Evolutionary conservation across 1,140 invertebrate species (phyloP), one percentile per base, ranked within the genome.

Genomic region (Brachystomella parvula): DNA sequence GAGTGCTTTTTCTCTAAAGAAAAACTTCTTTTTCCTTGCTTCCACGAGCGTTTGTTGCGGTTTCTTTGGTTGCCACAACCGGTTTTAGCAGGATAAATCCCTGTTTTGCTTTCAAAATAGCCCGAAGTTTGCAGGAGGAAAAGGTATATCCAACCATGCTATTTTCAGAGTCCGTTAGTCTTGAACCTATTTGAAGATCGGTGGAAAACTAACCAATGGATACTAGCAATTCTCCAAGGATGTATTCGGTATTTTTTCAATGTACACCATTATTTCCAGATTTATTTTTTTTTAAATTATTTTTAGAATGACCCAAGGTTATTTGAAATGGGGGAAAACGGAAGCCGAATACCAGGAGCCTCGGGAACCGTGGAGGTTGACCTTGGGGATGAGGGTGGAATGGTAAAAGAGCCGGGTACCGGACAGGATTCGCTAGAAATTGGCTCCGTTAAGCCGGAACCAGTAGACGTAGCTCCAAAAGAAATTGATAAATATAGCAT

Each of bases 261-360:
- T 39, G 35, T 39, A 19, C 35, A n/a, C 35, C 6, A 39, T 9
- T 39, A 19, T 39, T 47, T 47, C 6, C 21, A 24, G 28, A 63
- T 26, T 31, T 32, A 64, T 39, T 64, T 33, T 56, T 64, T n/a
- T 15, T 24, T 53, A 17, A 15, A 53, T 39, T 53, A 24, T 15
- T 53, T 26, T 17, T 19, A 53, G 49, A 53, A 24, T 53, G 6
- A 15, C 24, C 49, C 21, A 53, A 9, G 21, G 21, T 24, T 26
- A 26, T 6, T 53, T 3, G 49, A 53, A 53, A 15, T 9, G 9
- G 21, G 24, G 15, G 24, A 15, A 15, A 19, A 6, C 15, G 49
- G 49, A 24, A 26, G 9, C 9, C n/a, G 9, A 12, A 44, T n/a
- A 9, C 9, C 9, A n/a, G 9, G 9, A 12, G n/a, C n/a, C 9